Evolutionary conservation across 2,113 vertebrate genomes (phyloP).

Genomic region (Mormoops blainvillei): DNA sequence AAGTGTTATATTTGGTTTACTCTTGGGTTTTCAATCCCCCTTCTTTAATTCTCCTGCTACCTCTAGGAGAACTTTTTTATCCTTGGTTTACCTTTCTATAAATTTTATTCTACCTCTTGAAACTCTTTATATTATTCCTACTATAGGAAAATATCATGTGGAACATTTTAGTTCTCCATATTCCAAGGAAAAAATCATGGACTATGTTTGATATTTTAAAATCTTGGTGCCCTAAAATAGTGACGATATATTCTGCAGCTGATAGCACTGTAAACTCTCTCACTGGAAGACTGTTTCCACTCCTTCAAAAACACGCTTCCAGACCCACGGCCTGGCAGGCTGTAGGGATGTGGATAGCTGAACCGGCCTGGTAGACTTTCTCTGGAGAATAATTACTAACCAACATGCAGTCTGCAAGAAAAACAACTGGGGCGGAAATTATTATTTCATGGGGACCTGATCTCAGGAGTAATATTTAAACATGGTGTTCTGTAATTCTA

Average conservation of each 20-base stretch:
- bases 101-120: neutral
- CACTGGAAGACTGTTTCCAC: neutral
- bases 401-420: neutral
- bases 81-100: neutral
- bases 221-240: neutral
- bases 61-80: neutral
- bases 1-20: neutral
- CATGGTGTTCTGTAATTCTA: neutral
- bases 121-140: neutral
- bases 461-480: neutral
- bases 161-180: neutral
- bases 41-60: neutral
- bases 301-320: neutral
- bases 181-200: neutral
- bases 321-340: neutral
- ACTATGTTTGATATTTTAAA: neutral
- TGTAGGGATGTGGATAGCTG: neutral
- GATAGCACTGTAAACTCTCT: neutral
- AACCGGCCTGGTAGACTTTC: neutral
- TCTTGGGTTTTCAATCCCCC: neutral
- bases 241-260: neutral
- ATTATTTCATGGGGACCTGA: neutral
- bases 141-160: neutral
- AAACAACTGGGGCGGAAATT: neutral
- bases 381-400: constrained; percentile 15